phyloP scores from a whole-genome alignment of 2,797 vertebrate genomes.

The Poecilia gillii region DNA sequence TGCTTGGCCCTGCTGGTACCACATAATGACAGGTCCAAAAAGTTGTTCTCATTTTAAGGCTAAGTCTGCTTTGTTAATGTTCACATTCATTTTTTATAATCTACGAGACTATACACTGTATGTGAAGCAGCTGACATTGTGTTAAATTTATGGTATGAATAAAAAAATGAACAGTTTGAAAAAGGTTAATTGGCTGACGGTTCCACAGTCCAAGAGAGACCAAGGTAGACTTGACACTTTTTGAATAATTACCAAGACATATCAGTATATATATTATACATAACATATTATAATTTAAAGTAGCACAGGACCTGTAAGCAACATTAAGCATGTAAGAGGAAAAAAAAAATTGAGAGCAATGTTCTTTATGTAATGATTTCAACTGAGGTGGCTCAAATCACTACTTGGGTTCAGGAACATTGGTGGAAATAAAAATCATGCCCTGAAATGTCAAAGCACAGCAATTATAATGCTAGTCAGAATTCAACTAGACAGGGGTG shows the following conservation, averaged over 20 bases:
- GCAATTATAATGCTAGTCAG: not conserved
- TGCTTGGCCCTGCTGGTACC: constrained; percentile 34
- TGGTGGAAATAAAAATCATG: not conserved
- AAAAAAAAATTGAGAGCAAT: not conserved
- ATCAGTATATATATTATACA: not conserved
- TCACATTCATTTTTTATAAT: not conserved
- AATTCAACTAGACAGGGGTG: not conserved
- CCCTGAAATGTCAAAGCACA: not conserved
- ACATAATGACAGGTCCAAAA: constrained; percentile 4
- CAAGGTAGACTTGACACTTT: not conserved
- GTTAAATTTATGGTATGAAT: not conserved
- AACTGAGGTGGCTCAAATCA: not conserved
- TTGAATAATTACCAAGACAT: not conserved
- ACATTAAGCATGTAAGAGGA: not conserved
- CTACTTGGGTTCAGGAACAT: not conserved
- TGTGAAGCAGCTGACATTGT: not conserved
- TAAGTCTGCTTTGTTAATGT: not conserved
- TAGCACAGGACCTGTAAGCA: not conserved
- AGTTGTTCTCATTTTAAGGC: constrained; percentile 1
- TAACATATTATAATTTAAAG: not conserved
- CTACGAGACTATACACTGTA: not conserved
- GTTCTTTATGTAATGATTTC: not conserved
- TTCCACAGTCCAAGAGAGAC: not conserved
- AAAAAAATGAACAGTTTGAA: not conserved
- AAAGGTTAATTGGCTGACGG: not conserved